phyloP scores from a whole-genome alignment of 2,888 invertebrate genomes.

The Agriopis marginaria region DNA sequence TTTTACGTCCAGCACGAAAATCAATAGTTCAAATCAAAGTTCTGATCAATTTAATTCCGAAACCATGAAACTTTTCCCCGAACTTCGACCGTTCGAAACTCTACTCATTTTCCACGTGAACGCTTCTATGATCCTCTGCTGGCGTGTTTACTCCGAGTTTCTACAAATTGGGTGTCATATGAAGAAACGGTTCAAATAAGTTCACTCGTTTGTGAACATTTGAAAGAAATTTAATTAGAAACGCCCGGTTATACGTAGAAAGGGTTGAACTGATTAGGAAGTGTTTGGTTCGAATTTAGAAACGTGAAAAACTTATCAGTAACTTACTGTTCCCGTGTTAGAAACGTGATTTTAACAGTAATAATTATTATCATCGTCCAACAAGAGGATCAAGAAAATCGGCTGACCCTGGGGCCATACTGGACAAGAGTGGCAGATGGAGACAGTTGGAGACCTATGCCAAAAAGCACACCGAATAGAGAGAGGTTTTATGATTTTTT shows the following conservation, averaged over 20 bases:
- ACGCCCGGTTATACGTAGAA: background rate
- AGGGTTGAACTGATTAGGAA: background rate
- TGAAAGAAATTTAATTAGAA: constrained; percentile 13
- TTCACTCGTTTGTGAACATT: constrained; percentile 14
- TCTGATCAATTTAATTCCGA: constrained; percentile 13
- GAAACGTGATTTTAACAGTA: too few relatives aligned
- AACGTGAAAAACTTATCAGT: too few relatives aligned
- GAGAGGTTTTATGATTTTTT: too few relatives aligned
- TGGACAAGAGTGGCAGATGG: too few relatives aligned
- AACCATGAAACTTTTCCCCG: constrained; percentile 13
- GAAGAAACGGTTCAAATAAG: constrained; percentile 15
- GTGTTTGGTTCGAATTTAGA: too few relatives aligned
- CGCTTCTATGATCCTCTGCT: constrained; percentile 5
- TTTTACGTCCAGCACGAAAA: constrained; percentile 6
- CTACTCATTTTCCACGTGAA: constrained; percentile 26
- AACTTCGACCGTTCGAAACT: constrained; percentile 16
- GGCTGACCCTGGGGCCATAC: too few relatives aligned
- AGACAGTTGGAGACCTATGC: too few relatives aligned
- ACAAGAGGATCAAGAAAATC: too few relatives aligned
- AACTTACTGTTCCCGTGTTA: too few relatives aligned
- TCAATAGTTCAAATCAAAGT: constrained; percentile 16
- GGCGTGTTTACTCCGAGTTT: constrained; percentile 14
- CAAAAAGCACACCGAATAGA: too few relatives aligned
- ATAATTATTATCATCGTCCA: too few relatives aligned
- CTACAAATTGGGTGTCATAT: constrained; percentile 23